Base-by-base conservation (phyloP, 2,797 vertebrate genomes). In the Acipenser transmontanus region DNA sequence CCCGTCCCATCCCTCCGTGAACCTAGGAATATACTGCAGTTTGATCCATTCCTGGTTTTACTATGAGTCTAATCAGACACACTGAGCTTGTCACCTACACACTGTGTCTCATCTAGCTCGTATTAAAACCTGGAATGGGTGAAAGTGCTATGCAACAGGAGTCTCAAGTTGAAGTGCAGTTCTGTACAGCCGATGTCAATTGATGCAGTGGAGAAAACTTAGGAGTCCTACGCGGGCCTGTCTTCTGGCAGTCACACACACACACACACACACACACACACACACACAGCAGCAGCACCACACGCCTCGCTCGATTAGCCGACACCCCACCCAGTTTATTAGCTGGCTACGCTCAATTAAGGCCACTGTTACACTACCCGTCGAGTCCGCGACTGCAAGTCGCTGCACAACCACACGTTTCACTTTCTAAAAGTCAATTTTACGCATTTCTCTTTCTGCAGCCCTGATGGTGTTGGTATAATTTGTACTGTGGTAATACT, bases 191-290 rank as follows among this genome's bases (percentile, higher is more conserved):
- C 34, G 4, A 57, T 47, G 59, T 7, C 48, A 47, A 47, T 20
- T 61, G 17, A n/a, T 8, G 8, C 48, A 48, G 34, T 10, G 47
- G 61, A 49, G 4, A 48, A 62, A 49, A 49, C 10, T 11, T 47
- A 62, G 34, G 34, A 4, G 34, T 34, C 71, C 71, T 69, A 20
- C 60, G 74, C 57, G 49, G 69, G 52, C 8, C 77, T 64, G 69
- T 80, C 71, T 72, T 75, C 60, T 1, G 8, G 47, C 47, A 65
- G 1, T 49, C 61, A 2, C 20, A 12, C 49, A 47, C 47, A 57
- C n/a, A 59, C 20, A 5, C 50, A 63, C 12, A 4, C n/a, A 6
- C 47, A 7, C 47, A 62, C 47, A 62, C 20, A n/a, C 34, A 3
- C 50, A 51, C 1, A 51, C 50, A 4, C 34, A 7, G 47, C 60